phyloP scores from a whole-genome alignment of 35 echinoderm and acorn worm genomes.

The Apostichopus parvimensis region DNA sequence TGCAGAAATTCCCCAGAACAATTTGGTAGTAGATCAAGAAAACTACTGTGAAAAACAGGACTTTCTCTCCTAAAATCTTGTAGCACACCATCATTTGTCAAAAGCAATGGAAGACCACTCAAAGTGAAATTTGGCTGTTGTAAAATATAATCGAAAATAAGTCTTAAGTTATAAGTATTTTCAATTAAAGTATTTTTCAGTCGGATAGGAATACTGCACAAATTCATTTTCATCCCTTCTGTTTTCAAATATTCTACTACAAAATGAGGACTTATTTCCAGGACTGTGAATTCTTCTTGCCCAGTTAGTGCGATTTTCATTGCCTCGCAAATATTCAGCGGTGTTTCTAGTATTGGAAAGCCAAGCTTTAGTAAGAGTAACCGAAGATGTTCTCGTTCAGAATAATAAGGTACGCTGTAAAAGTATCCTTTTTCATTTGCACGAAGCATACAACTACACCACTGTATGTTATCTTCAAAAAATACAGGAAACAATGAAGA shows the following conservation, averaged over 20 bases:
- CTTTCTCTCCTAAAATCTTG: slow-evolving; percentile 5
- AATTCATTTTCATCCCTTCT: slow-evolving; percentile 3
- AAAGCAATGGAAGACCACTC: slow-evolving; percentile 57
- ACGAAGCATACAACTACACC: slow-evolving; percentile 14
- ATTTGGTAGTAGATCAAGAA: slow-evolving; percentile 18
- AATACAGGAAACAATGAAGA: slow-evolving; percentile 16
- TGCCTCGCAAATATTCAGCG: neutral
- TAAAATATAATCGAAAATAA: slow-evolving; percentile 13
- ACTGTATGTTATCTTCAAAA: neutral
- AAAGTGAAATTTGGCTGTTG: slow-evolving; percentile 4
- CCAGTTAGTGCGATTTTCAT: slow-evolving; percentile 4
- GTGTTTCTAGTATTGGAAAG: slow-evolving; percentile 30
- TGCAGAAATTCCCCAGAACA: slow-evolving; percentile 49
- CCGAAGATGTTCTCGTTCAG: neutral
- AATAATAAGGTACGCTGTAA: neutral
- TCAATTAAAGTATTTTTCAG: neutral
- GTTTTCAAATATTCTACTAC: slow-evolving; percentile 24
- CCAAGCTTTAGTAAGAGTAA: slow-evolving; percentile 6
- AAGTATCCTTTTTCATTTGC: slow-evolving; percentile 18
- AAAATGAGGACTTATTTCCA: slow-evolving; percentile 33
- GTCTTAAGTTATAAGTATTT: neutral
- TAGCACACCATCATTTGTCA: slow-evolving; percentile 51
- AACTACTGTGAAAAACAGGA: slow-evolving; percentile 24
- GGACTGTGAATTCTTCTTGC: slow-evolving; percentile 9
- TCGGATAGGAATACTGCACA: neutral